Base-by-base conservation (phyloP, 2,113 vertebrate genomes). In the Emydura subglobosa region DNA sequence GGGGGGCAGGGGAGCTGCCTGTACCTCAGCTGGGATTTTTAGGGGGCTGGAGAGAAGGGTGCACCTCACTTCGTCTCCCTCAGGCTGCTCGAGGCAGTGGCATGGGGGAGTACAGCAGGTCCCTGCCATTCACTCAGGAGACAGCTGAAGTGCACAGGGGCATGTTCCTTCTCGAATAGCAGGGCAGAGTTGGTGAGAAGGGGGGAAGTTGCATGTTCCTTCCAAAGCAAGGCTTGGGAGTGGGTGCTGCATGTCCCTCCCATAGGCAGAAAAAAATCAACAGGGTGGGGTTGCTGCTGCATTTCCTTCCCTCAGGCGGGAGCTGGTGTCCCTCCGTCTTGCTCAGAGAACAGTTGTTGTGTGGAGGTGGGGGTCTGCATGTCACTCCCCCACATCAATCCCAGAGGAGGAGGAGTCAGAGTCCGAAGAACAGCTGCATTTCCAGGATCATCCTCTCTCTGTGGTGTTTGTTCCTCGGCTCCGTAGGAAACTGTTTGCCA, bases 301-400 rank as follows among this genome's bases (percentile, higher is more conserved):
- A 92, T 53, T 72, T 85, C 89, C 91, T 89, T 90, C 89, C 87
- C 82, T 83, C 14, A 53, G 82, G 80, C 91, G 17, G 85, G 79
- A 50, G 72, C 47, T 49, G 59, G n/a, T 10, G 27, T 42, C 2
- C 80, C 86, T 13, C 82, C 81, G 76, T 85, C 85, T 90, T 94
- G 59, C 90, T 92, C 61, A 86, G 92, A 91, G 90, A 95, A 94
- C n/a, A 39, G 65, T 10, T 39, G n/a, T n/a, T 39, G 19, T 95
- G 88, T 47, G 74, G 74, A 27, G 25, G 74, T 16, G 76, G 86
- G 59, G n/a, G 59, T 25, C 74, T 54, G 74, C 21, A 65, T 39
- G 88, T 55, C 82, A 50, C 68, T 25, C 44, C n/a, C 68, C 42
- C 6, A 39, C 51, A 81, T 42, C 44, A 39, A 25, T 24, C 31